Evolutionary conservation across 2,113 vertebrate genomes (phyloP), one percentile per base, ranked within the genome.

Genomic region (Phaethon lepturus): DNA sequence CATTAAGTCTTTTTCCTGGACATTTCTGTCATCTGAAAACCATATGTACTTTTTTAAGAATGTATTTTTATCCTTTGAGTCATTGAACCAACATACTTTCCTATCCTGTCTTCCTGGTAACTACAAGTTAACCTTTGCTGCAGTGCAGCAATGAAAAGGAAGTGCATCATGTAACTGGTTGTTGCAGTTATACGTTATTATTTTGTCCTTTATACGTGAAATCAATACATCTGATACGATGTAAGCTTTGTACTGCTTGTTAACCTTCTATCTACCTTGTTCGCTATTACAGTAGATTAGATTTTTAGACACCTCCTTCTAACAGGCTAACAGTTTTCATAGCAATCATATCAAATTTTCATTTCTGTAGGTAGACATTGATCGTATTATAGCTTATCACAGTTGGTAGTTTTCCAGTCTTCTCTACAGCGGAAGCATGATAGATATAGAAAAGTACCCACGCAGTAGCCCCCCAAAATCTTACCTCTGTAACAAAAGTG

Each of bases 1-100:
- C 40, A 66, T 62, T 87, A 78, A 82, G 33, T 26, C 52, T 52
- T 90, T 68, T 85, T 76, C 49, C 40, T 83, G 85, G 79, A 50
- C 47, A 72, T 47, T 94, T 96, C 17, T 94, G 53, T 83, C 81
- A 83, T 79, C 45, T 71, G 71, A 55, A 92, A 90, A 80, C 31
- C 40, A 44, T 80, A 80, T 83, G n/a, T 76, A 88, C 18, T 73
- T 94, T 66, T 67, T 11, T 6, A 85, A 79, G 18, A 26, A 79
- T 60, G 5, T 69, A 49, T 85, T 96, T 92, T 73, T 86, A 69
- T 62, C 49, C n/a, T 85, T 60, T 17, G 71, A 84, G 25, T 91
- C 87, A 87, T 68, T 63, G 56, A 94, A 44, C 38, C 40, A 93
- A 18, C 7, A 53, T 53, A 45, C 26, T 75, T 93, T 93, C 42